Evolutionary conservation across 2,797 vertebrate genomes (phyloP).

Genomic region (Myripristis murdjan): DNA sequence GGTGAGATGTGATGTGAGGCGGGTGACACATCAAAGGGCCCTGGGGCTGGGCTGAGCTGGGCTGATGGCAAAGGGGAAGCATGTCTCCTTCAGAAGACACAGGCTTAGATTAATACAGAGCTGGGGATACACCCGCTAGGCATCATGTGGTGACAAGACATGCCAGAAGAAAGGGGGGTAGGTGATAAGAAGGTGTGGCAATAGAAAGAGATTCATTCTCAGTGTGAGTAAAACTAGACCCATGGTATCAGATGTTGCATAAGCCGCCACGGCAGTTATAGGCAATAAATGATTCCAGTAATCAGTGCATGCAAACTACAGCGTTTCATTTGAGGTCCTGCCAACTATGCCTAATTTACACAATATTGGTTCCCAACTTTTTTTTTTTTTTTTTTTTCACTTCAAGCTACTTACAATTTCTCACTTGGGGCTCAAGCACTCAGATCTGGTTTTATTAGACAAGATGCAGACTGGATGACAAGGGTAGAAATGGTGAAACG

Average conservation of each 20-base stretch:
- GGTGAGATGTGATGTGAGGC: conserved; percentile 67
- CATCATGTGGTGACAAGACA: conserved; percentile 54
- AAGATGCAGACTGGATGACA: too few relatives aligned
- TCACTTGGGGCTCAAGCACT: background rate
- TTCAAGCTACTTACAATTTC: too few relatives aligned
- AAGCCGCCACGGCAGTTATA: conserved; percentile 1
- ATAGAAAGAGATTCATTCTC: conserved; percentile 28
- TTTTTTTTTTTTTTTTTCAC: too few relatives aligned
- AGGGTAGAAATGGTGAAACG: too few relatives aligned
- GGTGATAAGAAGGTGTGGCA: conserved; percentile 51
- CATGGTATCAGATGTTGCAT: conserved; percentile 37
- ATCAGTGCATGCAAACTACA: conserved; percentile 22
- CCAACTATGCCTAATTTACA: conserved; percentile 9
- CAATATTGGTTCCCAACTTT: background rate
- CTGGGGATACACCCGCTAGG: conserved; percentile 11
- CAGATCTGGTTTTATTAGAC: too few relatives aligned
- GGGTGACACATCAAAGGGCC: conserved; percentile 78
- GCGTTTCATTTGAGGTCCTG: conserved; percentile 8
- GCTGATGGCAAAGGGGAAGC: conserved; percentile 53
- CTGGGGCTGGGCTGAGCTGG: conserved; percentile 53
- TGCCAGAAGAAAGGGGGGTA: conserved; percentile 50
- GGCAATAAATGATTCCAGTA: conserved; percentile 27
- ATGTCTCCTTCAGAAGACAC: conserved; percentile 43
- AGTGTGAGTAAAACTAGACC: conserved; percentile 54
- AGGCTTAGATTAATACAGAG: conserved; percentile 51